Evolutionary conservation across 2,888 invertebrate genomes (phyloP), one percentile per base, ranked within the genome.

Genomic region (Chaitophorus viminalis): DNA sequence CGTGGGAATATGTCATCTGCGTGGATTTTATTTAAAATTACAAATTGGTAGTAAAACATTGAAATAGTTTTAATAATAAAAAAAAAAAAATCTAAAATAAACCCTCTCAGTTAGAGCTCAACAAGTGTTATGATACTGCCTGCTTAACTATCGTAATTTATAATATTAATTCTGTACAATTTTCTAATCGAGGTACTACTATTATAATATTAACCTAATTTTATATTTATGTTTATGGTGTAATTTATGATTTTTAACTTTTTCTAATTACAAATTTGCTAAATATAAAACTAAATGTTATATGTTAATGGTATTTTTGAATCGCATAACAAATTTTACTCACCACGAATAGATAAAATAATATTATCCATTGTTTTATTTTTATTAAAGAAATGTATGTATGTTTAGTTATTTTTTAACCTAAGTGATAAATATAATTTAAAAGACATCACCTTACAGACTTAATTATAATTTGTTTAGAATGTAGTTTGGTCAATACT

Each of bases 1-100:
- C 52, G 85, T 85, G 77, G 68, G 85, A 85, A 85, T 52, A 70
- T 52, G 52, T 85, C 85, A 78, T 77, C 85, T 85, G 77, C 33
- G 36, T 25, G n/a, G 77, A 78, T 85, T 77, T 85, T 78, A 76
- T 84, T 84, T 65, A 31, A 84, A 84, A 84, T 39, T 39, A 84
- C 75, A 65, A 84, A 65, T 84, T 75, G 75, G 75, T 84, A 84
- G 65, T 75, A 65, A 75, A 75, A 76, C 65, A 39, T 36, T 84
- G 31, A 75, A 84, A 75, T 76, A 84, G 75, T 84, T 84, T 60
- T 65, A 75, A 84, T 84, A 76, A 75, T 76, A 74, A 72, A 54
- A 82, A 74, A 76, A 75, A 65, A 74, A 72, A 54, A 82, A 74
- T 36, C 54, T 74, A 65, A 31, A 75, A 75, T 75, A 65, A 84